These are phyloP conservation scores for Nephila pilipes DNA, from an alignment of 1,140 invertebrate species.

Conservation along the genomic window DNA sequence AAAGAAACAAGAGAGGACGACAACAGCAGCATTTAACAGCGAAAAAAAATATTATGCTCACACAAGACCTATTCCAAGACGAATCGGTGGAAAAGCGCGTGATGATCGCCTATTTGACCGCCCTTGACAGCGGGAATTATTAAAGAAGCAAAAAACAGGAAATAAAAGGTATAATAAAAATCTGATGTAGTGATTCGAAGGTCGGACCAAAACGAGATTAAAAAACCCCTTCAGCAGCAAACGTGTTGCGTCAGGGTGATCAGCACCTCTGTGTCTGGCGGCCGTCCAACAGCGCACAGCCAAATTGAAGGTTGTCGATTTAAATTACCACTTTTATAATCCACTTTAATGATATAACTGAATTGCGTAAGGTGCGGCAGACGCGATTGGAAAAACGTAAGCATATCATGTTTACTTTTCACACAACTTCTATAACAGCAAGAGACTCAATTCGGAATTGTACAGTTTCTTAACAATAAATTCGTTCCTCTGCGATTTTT, in stretches of 20 bases:
- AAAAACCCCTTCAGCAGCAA: not conserved
- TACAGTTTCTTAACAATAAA: not conserved
- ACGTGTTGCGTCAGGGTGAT: constrained; percentile 51
- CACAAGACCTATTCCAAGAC: no score
- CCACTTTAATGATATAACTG: constrained; percentile 49
- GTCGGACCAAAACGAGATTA: not conserved
- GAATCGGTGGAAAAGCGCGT: not conserved
- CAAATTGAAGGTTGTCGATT: constrained; percentile 62
- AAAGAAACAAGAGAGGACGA: no score
- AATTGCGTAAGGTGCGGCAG: not conserved
- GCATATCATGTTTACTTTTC: not conserved
- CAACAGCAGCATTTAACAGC: no score
- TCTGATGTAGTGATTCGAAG: not conserved
- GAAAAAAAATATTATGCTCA: no score
- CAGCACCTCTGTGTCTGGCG: constrained; percentile 29
- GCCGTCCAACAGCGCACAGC: constrained; percentile 35
- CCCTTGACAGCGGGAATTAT: constrained; percentile 66
- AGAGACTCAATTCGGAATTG: not conserved
- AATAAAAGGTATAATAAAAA: constrained; percentile 69
- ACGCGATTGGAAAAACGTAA: constrained; percentile 15
- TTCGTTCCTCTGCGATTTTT: no score
- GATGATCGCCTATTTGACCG: constrained; percentile 49
- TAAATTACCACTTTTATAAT: constrained; percentile 54
- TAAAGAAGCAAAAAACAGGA: constrained; percentile 66
- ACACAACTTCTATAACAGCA: not conserved